phyloP scores from a whole-genome alignment of 23 tunicate genomes.

The Diplosoma virens region DNA sequence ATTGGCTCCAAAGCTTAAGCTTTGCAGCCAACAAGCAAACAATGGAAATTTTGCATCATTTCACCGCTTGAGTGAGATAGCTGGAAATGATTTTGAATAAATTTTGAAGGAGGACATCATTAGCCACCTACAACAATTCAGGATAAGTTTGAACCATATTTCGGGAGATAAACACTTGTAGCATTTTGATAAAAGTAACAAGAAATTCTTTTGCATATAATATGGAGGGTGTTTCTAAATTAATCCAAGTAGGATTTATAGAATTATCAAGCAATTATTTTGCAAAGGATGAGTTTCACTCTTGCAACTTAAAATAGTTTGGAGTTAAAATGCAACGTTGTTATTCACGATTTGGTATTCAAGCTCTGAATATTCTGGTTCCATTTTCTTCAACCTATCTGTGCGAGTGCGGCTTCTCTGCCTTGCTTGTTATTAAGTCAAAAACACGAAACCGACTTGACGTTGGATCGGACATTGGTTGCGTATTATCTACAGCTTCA shows the following conservation, averaged over 20 bases:
- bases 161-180: conserved; percentile 17
- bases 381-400: conserved; percentile 55
- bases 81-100: too few relatives aligned
- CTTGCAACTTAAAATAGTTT: conserved; percentile 40
- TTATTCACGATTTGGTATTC: conserved; percentile 14
- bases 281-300: conserved; percentile 43
- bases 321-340: conserved; percentile 13
- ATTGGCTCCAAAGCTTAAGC: not conserved
- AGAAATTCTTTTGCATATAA: conserved; percentile 29
- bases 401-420: conserved; percentile 60
- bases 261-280: conserved; percentile 40
- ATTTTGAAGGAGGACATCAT: too few relatives aligned
- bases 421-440: conserved; percentile 51
- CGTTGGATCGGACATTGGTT: not conserved
- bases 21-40: not conserved
- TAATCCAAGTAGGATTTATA: conserved; percentile 37
- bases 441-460: conserved; percentile 49
- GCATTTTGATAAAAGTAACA: conserved; percentile 26
- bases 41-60: too few relatives aligned
- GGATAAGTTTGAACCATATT: conserved; percentile 5
- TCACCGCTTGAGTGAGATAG: too few relatives aligned
- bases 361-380: conserved; percentile 55
- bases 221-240: conserved; percentile 39
- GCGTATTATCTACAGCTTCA: conserved; percentile 32
- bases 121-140: conserved; percentile 1